These are phyloP conservation scores for Epicampocera succincta DNA, from an alignment of 2,888 invertebrate species.

Conservation along the genomic window DNA sequence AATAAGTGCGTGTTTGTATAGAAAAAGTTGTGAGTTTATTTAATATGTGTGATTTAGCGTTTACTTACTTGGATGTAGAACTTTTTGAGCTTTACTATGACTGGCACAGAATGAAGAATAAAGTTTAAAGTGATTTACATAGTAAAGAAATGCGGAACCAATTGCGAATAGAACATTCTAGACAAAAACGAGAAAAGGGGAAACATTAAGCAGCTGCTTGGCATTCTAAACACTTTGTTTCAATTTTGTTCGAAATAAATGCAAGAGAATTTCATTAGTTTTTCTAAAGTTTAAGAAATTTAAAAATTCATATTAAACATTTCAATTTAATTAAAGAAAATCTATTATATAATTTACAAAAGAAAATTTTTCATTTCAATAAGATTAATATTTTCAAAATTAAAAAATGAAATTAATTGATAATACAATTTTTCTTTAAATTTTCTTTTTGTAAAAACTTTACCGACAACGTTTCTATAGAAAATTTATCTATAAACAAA, in stretches of 20 bases:
- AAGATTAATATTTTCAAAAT: no score
- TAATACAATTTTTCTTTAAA: no score
- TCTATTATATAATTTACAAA: no score
- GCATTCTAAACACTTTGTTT: not conserved
- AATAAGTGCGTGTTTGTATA: not conserved
- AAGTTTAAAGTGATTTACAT: slow-evolving; percentile 98
- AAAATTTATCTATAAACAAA: no score
- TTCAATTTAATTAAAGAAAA: no score
- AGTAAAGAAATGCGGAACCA: slow-evolving; percentile 97
- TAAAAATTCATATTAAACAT: no score
- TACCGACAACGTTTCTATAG: no score
- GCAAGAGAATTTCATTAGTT: no score
- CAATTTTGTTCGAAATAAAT: not conserved
- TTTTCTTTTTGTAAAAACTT: no score
- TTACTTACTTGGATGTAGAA: slow-evolving; percentile 96
- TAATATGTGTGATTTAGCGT: slow-evolving; percentile 4
- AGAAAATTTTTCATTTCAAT: no score
- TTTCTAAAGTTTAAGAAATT: no score
- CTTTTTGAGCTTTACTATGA: slow-evolving; percentile 99
- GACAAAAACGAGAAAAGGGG: slow-evolving; percentile 74
- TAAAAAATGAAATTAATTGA: no score
- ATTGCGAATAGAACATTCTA: slow-evolving; percentile 97
- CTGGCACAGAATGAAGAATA: slow-evolving; percentile 99
- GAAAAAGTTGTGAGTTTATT: not conserved
- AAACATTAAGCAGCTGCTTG: slow-evolving; percentile 8